Percentiles rank a stretch among this genome's conserved stretches.
These are phyloP conservation scores for Campoplex nolae DNA, from an alignment of 2,888 invertebrate genomes.

Conservation along the genomic window DNA sequence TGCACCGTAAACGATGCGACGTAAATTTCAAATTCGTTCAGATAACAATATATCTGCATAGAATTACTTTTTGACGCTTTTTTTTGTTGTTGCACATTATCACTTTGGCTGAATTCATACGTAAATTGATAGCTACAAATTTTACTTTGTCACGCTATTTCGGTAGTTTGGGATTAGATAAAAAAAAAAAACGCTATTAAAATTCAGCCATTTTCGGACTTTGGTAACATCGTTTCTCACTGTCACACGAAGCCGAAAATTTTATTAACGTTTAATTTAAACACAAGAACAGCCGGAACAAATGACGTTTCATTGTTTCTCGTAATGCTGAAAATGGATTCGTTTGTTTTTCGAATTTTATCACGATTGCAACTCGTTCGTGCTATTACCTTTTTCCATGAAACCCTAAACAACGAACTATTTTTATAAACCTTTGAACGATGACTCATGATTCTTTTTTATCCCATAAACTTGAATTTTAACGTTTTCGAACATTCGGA, in stretches of 20 bases:
- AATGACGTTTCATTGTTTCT: too few relatives aligned
- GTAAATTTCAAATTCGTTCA: background rate
- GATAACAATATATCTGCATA: background rate
- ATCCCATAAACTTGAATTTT: background rate
- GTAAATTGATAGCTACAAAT: background rate
- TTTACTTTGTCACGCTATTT: background rate
- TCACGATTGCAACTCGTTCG: too few relatives aligned
- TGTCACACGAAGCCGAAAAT: background rate
- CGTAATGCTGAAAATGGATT: too few relatives aligned
- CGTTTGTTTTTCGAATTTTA: too few relatives aligned
- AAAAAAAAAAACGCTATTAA: background rate
- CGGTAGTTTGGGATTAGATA: background rate
- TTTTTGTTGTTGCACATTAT: background rate
- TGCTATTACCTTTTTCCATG: too few relatives aligned
- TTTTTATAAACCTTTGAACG: too few relatives aligned
- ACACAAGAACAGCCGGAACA: too few relatives aligned
- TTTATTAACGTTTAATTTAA: background rate
- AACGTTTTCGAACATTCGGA: background rate
- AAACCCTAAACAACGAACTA: too few relatives aligned
- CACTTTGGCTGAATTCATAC: background rate
- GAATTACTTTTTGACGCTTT: background rate
- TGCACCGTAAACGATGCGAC: constrained; percentile 9
- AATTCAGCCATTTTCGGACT: background rate
- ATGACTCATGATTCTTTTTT: background rate
- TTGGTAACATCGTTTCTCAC: background rate